phyloP scores from a whole-genome alignment of 1,140 invertebrate genomes.

The Ceratitis capitata region DNA sequence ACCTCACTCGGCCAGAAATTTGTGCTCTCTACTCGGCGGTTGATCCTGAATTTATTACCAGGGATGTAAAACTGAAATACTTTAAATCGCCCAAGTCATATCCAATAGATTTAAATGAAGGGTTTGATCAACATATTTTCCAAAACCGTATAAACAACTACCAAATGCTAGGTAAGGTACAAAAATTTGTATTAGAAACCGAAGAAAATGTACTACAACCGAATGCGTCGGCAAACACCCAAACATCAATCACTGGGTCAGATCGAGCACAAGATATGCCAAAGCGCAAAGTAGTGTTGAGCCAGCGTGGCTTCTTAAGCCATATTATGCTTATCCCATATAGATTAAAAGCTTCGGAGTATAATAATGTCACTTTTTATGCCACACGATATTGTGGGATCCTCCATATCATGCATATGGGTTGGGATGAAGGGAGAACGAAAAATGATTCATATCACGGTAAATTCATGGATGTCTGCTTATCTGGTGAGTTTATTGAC shows the following conservation, averaged over 20 bases:
- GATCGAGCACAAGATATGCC: background rate
- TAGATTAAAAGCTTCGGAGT: background rate
- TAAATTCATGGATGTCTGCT: background rate
- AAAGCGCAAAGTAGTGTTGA: background rate
- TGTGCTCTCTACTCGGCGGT: background rate
- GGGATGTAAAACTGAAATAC: background rate
- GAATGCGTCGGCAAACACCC: background rate
- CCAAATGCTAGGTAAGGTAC: background rate
- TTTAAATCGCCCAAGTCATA: background rate
- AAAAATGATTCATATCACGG: background rate
- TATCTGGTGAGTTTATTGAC: background rate
- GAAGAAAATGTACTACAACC: background rate
- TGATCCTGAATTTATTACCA: background rate
- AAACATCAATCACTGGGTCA: too few species aligned
- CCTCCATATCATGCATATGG: background rate
- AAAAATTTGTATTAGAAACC: background rate
- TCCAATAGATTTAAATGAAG: constrained; percentile 13
- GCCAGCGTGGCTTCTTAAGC: background rate
- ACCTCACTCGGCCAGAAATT: background rate
- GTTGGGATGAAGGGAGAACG: rapidly evolving
- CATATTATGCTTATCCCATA: background rate
- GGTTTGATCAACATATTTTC: background rate
- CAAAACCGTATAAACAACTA: background rate
- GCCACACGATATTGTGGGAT: background rate
- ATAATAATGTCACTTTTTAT: background rate